Base-by-base conservation (phyloP, 2,113 vertebrate genomes). In the Amia ocellicauda region DNA sequence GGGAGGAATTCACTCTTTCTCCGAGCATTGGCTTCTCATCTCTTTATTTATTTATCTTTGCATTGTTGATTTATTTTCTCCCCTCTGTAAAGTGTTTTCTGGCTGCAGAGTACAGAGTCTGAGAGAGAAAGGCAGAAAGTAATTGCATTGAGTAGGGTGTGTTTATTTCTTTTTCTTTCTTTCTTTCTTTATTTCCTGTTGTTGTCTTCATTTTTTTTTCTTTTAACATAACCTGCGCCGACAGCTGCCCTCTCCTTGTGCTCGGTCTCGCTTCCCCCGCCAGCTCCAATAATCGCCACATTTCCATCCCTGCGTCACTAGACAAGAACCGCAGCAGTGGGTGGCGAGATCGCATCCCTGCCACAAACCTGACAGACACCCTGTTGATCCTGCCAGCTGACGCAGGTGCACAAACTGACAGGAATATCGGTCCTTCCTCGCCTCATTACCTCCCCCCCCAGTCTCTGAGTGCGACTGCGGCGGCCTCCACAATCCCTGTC, bases 401-500 rank as follows among this genome's bases (percentile, higher is more conserved):
- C 49, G 17, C 50, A 54, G 62, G 55, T 64, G 55, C 47, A 42
- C 24, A 52, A n/a, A 62, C 17, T 40, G 58, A 65, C 60, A 49
- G 68, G 70, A 36, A 56, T 11, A 16, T 72, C 69, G 11, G 66
- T 75, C 63, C 45, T 57, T 73, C 72, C 66, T 61, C 31, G 72
- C 74, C 71, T 71, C 56, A 41, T 74, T 55, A 58, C 71, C 74
- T 76, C 69, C 63, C 52, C 54, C 58, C 64, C 66, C 59, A 69
- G 68, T 70, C 67, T 45, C 53, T 58, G 67, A 60, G 41, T 70
- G 31, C 31, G 11, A 7, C 58, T 68, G 31, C 74, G 73, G 71
- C 77, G 72, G 73, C 64, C 52, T 74, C 74, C 71, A 74, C 72
- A 70, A 68, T 36, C 11, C 31, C 31, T 7, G 31, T 36, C 31